These are phyloP conservation scores for Pelosia muscerda DNA, from an alignment of 2,888 invertebrate species.

Conservation along the genomic window DNA sequence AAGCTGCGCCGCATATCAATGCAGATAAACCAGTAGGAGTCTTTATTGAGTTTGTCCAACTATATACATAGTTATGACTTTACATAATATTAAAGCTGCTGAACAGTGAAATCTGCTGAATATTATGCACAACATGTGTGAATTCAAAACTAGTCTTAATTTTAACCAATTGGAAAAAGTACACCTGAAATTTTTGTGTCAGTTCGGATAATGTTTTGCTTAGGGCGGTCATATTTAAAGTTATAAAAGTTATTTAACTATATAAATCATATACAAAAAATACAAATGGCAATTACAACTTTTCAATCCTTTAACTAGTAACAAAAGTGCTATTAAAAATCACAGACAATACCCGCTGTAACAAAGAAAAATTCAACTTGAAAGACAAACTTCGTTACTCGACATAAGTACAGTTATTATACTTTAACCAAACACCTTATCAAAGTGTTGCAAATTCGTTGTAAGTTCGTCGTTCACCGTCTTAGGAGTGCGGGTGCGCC, in stretches of 20 bases:
- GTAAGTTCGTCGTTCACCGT: constrained; percentile 63
- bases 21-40: constrained; percentile 46
- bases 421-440: constrained; percentile 54
- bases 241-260: too few relatives aligned
- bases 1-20: constrained; percentile 62
- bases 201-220: not conserved
- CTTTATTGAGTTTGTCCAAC: constrained; percentile 54
- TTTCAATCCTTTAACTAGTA: not conserved
- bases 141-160: not conserved
- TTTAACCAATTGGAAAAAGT: too few relatives aligned
- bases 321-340: not conserved
- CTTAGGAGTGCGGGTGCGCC: constrained; percentile 60
- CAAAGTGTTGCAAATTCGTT: constrained; percentile 61
- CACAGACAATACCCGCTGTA: not conserved
- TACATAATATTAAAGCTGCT: constrained; percentile 28
- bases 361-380: not conserved
- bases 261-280: too few relatives aligned
- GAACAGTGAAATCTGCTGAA: constrained; percentile 26
- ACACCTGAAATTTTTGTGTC: not conserved
- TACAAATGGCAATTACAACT: too few relatives aligned
- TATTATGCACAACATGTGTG: constrained; percentile 10
- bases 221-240: too few relatives aligned
- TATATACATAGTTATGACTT: constrained; percentile 51
- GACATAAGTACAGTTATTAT: constrained; percentile 7
- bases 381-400: constrained; percentile 5